Evolutionary conservation across 2,888 invertebrate genomes (phyloP).

Genomic region (Tortrix viridana): DNA sequence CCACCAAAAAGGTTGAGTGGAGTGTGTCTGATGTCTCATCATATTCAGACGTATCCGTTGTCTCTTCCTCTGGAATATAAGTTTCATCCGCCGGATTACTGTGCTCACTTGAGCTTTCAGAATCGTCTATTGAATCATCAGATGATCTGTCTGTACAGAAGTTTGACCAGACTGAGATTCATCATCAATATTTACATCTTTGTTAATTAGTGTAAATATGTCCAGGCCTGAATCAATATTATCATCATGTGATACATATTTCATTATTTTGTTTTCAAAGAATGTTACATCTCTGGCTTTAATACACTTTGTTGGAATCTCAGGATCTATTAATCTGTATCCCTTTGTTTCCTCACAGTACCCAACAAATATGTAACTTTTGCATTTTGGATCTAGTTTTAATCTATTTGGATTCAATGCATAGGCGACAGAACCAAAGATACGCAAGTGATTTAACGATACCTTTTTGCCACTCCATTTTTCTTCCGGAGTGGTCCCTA

Average conservation of each 20-base stretch:
- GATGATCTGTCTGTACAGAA: neutral
- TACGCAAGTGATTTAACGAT: constrained; percentile 3
- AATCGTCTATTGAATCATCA: no score
- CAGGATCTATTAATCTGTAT: constrained; percentile 37
- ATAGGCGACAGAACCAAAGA: constrained; percentile 12
- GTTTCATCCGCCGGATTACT: no score
- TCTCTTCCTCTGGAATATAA: no score
- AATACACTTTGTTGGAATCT: constrained; percentile 28
- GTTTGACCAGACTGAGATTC: constrained; percentile 22
- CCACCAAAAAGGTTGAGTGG: no score
- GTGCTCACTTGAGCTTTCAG: no score
- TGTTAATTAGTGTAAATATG: neutral
- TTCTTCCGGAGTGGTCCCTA: constrained; percentile 1
- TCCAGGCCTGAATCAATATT: neutral
- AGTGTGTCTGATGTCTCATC: no score
- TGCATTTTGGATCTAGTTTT: neutral
- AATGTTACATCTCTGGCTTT: constrained; percentile 38
- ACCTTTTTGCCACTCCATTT: constrained; percentile 7
- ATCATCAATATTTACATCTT: neutral
- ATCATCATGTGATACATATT: no score
- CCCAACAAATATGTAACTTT: no score
- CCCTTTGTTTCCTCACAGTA: constrained; percentile 7
- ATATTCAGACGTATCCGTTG: no score
- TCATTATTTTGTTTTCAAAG: no score
- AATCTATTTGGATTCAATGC: neutral